phyloP scores from a whole-genome alignment of 1,140 invertebrate species.

The Archivesica marissinica region DNA sequence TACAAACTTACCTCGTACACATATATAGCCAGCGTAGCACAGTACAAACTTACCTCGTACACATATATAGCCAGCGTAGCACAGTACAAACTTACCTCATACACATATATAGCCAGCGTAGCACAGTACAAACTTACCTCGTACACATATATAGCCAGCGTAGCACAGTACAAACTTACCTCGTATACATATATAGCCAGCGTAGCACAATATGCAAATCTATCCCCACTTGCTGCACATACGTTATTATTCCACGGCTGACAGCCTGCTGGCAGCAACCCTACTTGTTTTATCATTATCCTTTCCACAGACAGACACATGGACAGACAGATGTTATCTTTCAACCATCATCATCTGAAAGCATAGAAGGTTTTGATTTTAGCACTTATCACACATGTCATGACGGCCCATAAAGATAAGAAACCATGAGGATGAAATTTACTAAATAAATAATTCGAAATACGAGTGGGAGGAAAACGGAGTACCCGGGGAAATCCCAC shows the following conservation, averaged over 20 bases:
- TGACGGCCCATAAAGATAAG: no score
- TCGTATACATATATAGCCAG: conserved; percentile 85
- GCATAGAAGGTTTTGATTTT: no score
- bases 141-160: conserved; percentile 85
- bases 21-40: no score
- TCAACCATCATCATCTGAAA: background rate
- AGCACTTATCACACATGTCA: no score
- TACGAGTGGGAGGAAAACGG: no score
- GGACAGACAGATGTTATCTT: background rate
- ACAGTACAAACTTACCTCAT: conserved; percentile 84
- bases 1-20: no score
- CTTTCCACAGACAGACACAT: background rate
- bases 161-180: conserved; percentile 85
- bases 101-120: conserved; percentile 85
- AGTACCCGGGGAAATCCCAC: no score
- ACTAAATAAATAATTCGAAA: no score
- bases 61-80: no score
- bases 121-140: conserved; percentile 85
- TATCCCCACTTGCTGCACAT: conserved; percentile 80
- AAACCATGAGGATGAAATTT: no score
- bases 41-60: no score
- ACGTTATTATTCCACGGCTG: conserved; percentile 85
- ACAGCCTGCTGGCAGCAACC: conserved; percentile 80
- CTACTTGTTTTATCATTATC: conserved; percentile 80
- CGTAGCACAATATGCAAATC: conserved; percentile 85